Percentiles rank a stretch among this genome's conserved stretches.
These are phyloP conservation scores for Drosophila bocqueti DNA, from an alignment of 1,140 invertebrate genomes.

Conservation along the genomic window DNA sequence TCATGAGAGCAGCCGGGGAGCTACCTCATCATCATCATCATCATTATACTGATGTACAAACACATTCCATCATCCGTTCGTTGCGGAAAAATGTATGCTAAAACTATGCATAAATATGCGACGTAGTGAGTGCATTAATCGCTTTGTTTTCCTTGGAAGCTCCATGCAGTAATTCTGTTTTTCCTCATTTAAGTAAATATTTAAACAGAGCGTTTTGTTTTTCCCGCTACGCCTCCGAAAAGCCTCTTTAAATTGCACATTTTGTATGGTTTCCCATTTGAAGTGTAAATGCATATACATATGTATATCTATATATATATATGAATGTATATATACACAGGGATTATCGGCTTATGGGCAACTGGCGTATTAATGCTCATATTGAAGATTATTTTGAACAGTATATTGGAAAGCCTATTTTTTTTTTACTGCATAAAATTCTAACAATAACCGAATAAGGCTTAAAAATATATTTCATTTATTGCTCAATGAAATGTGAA, in stretches of 20 bases:
- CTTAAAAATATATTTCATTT: slow-evolving; percentile 12
- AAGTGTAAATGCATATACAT: neutral
- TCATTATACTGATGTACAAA: slow-evolving; percentile 34
- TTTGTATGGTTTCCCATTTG: slow-evolving; percentile 16
- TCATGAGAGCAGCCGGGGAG: slow-evolving; percentile 37
- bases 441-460: slow-evolving; percentile 18
- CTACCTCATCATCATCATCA: slow-evolving; percentile 21
- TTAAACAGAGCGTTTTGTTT: slow-evolving; percentile 27
- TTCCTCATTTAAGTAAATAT: slow-evolving; percentile 47
- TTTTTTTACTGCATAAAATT: slow-evolving; percentile 1
- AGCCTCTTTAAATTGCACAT: slow-evolving; percentile 23
- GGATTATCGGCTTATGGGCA: slow-evolving; percentile 37
- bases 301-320: slow-evolving; percentile 3
- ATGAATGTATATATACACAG: slow-evolving; percentile 22
- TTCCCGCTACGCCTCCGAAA: slow-evolving; percentile 4
- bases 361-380: slow-evolving; percentile 32
- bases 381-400: slow-evolving; percentile 17
- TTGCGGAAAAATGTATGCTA: slow-evolving; percentile 21
- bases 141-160: slow-evolving; percentile 29
- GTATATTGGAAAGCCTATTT: neutral
- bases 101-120: slow-evolving; percentile 24
- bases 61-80: slow-evolving; percentile 20
- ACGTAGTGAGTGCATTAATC: slow-evolving; percentile 25
- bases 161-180: slow-evolving; percentile 20
- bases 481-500: slow-evolving; percentile 10